These are phyloP conservation scores for Sebastes variabilis DNA, from an alignment of 2,797 vertebrate species.

Conservation along the genomic window DNA sequence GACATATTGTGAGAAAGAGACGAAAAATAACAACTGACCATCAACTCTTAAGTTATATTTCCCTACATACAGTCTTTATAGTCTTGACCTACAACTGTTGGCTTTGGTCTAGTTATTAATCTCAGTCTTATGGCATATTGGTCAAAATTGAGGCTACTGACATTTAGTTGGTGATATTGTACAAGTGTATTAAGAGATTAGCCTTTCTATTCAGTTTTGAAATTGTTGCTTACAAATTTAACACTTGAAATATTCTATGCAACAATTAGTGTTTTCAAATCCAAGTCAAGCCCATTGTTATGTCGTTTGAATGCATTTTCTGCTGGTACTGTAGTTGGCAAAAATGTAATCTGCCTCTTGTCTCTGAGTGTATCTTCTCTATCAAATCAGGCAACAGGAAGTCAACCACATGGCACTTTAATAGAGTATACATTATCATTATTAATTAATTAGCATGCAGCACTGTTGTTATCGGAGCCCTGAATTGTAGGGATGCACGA, in stretches of 20 bases:
- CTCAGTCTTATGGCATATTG: too few relatives aligned
- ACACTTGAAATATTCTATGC: not conserved
- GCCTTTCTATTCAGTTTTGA: not conserved
- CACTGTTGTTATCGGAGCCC: not conserved
- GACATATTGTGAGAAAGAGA: not conserved
- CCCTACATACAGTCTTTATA: not conserved
- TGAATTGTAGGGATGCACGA: not conserved
- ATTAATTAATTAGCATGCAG: not conserved
- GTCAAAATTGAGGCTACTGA: too few relatives aligned
- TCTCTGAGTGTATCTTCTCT: not conserved
- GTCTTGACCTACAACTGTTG: too few relatives aligned
- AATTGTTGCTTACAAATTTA: not conserved
- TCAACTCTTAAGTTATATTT: not conserved
- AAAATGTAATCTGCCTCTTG: not conserved
- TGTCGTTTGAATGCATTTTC: not conserved
- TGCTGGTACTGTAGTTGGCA: not conserved
- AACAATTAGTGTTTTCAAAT: not conserved
- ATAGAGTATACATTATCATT: not conserved
- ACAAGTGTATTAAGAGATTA: not conserved
- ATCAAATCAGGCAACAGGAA: not conserved
- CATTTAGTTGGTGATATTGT: too few relatives aligned
- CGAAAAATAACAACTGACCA: not conserved
- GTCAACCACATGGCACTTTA: not conserved
- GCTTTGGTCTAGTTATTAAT: too few relatives aligned
- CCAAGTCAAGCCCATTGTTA: not conserved